Evolutionary conservation across 2,888 invertebrate genomes (phyloP), one percentile per base, ranked within the genome.

Genomic region (Chorisops tibialis): DNA sequence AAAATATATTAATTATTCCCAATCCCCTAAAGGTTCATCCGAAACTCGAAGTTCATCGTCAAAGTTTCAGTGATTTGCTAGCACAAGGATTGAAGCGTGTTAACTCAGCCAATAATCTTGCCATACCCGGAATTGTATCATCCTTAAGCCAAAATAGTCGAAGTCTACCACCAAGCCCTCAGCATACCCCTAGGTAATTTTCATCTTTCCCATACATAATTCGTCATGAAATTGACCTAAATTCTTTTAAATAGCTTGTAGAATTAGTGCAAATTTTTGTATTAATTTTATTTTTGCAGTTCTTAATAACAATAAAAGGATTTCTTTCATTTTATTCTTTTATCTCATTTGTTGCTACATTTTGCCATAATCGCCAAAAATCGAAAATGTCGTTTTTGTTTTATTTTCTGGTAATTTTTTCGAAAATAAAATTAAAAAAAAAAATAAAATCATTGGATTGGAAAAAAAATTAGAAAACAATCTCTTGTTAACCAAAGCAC

Each of bases 81-180:
- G 77, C 79, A 16, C 79, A 81, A 75, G 82, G 83, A 67, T 80
- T 88, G 69, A 87, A 87, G 76, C 81, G 88, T 68, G 87, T 86
- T 59, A 87, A 87, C 73, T 87, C 87, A 67, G 87, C 86, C 50
- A 86, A 86, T 74, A 78, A 78, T 65, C 78, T 88, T 67, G 82
- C 85, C 50, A 85, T 86, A 71, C 87, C 87, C 60, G 82, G 81
- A 72, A 79, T 79, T 70, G 76, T 82, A 65, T 75, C 81, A 14
- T 75, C 80, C 16, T 68, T 79, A 50, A 80, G 81, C 41, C 79
- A 81, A 9, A 76, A 77, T 61, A 85, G 86, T 22, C 81, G 84
- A 65, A 88, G 88, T 68, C 76, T 89, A 68, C 89, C 89, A 49
- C 88, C 87, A n/a, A 87, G 87, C 64, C 88, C 89, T 6, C 87